These are phyloP conservation scores for Petaurus breviceps DNA, from an alignment of 2,113 vertebrate genomes.

Conservation along the genomic window DNA sequence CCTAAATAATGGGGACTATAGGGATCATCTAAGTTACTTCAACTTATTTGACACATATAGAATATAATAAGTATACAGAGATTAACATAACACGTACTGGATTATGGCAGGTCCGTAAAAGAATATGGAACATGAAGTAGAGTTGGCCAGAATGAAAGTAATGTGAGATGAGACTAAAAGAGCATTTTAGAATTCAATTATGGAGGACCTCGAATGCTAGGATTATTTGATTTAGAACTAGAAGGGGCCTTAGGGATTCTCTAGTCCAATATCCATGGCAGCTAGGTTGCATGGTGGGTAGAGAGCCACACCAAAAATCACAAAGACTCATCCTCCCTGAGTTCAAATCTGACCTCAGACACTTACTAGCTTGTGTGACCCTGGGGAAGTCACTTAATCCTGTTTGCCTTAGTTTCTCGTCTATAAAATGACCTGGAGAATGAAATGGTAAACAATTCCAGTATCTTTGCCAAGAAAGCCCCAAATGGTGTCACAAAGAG, in stretches of 20 bases:
- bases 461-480: not conserved
- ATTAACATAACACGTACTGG: not conserved
- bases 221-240: not conserved
- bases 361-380: not conserved
- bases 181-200: not conserved
- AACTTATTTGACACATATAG: not conserved
- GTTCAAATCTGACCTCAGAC: not conserved
- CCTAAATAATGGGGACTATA: not conserved
- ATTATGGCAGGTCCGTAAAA: not conserved
- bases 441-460: not conserved
- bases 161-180: not conserved
- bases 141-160: not conserved
- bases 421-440: not conserved
- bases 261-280: not conserved
- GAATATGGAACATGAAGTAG: not conserved
- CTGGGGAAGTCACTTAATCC: not conserved
- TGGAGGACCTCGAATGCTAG: not conserved
- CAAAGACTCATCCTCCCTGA: not conserved
- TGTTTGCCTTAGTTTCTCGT: not conserved
- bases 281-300: not conserved
- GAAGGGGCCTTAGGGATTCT: not conserved
- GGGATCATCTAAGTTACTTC: not conserved
- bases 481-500: not conserved
- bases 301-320: not conserved
- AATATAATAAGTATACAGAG: not conserved